phyloP scores from a whole-genome alignment of 2,888 invertebrate genomes.

The Apamea monoglypha region DNA sequence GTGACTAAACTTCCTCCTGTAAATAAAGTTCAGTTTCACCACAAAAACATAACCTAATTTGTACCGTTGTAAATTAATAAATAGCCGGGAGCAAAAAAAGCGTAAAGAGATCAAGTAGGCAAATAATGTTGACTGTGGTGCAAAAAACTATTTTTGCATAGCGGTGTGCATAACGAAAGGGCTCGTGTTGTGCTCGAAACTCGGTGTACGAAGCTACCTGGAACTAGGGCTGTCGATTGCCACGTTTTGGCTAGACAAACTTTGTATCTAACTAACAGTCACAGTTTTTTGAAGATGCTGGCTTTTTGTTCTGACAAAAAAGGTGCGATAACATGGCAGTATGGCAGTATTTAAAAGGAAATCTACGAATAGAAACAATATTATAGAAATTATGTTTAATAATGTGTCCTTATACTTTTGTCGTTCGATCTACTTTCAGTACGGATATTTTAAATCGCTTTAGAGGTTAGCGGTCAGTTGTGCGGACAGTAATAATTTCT shows the following conservation, averaged over 20 bases:
- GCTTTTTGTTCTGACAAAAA: background rate
- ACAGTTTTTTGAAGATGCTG: background rate
- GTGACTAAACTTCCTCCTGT: background rate
- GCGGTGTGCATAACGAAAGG: constrained; percentile 80
- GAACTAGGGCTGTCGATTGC: constrained; percentile 63
- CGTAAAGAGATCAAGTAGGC: constrained; percentile 63
- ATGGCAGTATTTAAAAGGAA: background rate
- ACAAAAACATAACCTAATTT: constrained; percentile 47
- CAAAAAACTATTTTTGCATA: constrained; percentile 70
- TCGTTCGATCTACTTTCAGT: background rate
- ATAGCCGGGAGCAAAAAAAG: constrained; percentile 52
- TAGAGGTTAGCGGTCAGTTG: background rate
- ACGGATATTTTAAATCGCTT: background rate
- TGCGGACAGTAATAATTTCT: constrained; percentile 13
- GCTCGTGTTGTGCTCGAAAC: constrained; percentile 77
- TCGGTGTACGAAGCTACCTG: constrained; percentile 68
- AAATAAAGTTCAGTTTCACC: constrained; percentile 28
- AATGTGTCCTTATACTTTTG: background rate
- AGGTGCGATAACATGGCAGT: background rate
- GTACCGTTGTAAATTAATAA: constrained; percentile 50
- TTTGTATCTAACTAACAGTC: background rate
- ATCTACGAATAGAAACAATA: background rate
- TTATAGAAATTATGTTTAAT: background rate
- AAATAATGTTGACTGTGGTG: constrained; percentile 67
- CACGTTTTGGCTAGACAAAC: background rate